phyloP scores from a whole-genome alignment of 2,113 vertebrate species.

The Craseonycteris thonglongyai region DNA sequence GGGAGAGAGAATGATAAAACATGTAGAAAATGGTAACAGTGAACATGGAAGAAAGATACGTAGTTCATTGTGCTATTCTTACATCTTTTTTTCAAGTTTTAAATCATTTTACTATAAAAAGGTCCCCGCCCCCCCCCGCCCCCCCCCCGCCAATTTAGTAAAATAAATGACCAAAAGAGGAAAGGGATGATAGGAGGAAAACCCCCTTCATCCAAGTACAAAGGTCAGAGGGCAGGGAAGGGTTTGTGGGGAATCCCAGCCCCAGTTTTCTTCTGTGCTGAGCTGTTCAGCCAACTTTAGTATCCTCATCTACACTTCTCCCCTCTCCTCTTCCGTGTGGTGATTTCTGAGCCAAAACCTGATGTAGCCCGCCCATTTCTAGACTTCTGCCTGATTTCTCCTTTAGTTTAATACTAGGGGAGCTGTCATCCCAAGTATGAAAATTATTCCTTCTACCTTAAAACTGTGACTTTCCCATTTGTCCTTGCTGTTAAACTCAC shows the following conservation, averaged over 20 bases:
- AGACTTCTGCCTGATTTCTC: neutral
- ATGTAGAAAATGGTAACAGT: neutral
- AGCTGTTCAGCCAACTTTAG: neutral
- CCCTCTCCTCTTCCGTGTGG: neutral
- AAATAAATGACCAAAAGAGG: neutral
- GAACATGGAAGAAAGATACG: neutral
- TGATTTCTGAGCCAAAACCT: neutral
- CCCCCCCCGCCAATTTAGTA: neutral
- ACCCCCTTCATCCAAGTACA: accelerated
- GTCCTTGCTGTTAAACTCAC: neutral
- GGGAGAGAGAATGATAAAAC: no score
- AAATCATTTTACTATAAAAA: neutral
- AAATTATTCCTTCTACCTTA: neutral
- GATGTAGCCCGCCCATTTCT: neutral
- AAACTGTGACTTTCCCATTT: neutral
- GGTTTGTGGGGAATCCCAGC: no score
- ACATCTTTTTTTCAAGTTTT: neutral
- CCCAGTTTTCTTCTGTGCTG: no score
- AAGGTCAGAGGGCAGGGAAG: neutral
- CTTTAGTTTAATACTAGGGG: no score
- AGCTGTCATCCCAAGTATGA: neutral
- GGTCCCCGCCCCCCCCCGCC: no score
- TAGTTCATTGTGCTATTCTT: neutral
- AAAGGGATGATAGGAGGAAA: neutral
- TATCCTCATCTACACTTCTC: neutral